phyloP scores from a whole-genome alignment of 2,113 vertebrate genomes.

The Pampusana beccarii region DNA sequence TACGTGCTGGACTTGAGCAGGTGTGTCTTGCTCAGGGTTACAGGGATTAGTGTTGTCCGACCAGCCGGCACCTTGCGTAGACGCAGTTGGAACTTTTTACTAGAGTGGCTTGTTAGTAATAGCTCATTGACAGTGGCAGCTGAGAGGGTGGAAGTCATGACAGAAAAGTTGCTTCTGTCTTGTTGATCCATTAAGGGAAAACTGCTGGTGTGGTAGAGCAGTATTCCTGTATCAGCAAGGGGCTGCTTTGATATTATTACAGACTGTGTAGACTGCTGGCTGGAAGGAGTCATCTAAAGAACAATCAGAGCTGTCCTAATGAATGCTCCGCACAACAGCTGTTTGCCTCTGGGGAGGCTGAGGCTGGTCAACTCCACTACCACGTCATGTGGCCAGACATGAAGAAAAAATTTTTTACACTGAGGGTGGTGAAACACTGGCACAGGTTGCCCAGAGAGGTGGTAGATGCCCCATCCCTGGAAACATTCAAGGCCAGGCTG shows the following conservation, averaged over 20 bases:
- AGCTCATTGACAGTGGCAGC: not conserved
- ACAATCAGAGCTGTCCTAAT: not conserved
- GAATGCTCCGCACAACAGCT: not conserved
- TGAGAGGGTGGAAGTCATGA: not conserved
- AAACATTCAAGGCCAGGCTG: no score
- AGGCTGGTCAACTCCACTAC: not conserved
- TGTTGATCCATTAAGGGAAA: not conserved
- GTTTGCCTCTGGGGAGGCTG: not conserved
- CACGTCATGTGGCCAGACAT: no score
- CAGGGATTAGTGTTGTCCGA: not conserved
- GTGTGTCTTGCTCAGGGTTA: not conserved
- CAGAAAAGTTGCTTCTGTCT: not conserved
- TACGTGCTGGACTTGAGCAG: not conserved
- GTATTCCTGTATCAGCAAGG: not conserved
- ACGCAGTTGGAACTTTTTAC: not conserved
- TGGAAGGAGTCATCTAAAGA: not conserved
- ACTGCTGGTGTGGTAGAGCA: not conserved
- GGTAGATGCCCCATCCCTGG: no score
- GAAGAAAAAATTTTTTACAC: no score
- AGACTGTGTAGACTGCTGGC: not conserved
- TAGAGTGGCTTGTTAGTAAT: not conserved
- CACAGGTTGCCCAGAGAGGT: no score
- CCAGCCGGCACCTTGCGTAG: not conserved
- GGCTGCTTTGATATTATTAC: not conserved
- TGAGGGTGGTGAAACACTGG: no score